phyloP scores from a whole-genome alignment of 2,113 vertebrate species.

The Porphyrio hochstetteri region DNA sequence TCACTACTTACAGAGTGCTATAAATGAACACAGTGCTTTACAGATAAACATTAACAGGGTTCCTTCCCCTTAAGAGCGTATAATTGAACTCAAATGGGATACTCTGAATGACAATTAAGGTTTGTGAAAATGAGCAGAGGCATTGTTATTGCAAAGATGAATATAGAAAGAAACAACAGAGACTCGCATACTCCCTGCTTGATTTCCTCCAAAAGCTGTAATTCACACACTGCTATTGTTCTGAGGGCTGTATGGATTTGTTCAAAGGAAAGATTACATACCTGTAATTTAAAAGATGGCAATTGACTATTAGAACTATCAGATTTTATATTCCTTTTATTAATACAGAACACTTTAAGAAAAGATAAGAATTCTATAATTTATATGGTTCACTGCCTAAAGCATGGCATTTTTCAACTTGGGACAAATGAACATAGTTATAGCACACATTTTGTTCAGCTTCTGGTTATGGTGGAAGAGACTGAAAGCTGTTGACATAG shows the following conservation, averaged over 20 bases:
- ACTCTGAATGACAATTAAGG: conserved; percentile 45
- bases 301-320: conserved; percentile 14
- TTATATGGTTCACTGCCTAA: neutral
- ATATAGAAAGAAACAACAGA: conserved; percentile 27
- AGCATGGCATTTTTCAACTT: neutral
- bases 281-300: conserved; percentile 33
- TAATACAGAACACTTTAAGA: conserved; percentile 19
- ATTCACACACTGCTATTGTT: conserved; percentile 30
- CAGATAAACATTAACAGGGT: conserved; percentile 59
- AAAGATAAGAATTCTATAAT: conserved; percentile 21
- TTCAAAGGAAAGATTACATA: conserved; percentile 45
- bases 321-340: conserved; percentile 29
- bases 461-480: neutral
- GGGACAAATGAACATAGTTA: neutral
- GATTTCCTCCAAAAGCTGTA: conserved; percentile 13
- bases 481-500: neutral
- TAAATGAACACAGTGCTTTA: conserved; percentile 53
- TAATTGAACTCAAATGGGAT: conserved; percentile 60
- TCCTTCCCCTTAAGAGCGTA: conserved; percentile 47
- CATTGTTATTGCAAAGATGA: conserved; percentile 48
- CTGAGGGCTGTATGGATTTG: neutral
- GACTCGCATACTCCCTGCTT: neutral
- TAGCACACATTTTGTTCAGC: neutral
- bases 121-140: conserved; percentile 47
- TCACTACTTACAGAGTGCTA: conserved; percentile 43